A percentile compares a stretch with the other conserved stretches of the same genome.
These are phyloP conservation scores for Hyposoter didymator DNA, from an alignment of 2,888 invertebrate species.

Conservation along the genomic window DNA sequence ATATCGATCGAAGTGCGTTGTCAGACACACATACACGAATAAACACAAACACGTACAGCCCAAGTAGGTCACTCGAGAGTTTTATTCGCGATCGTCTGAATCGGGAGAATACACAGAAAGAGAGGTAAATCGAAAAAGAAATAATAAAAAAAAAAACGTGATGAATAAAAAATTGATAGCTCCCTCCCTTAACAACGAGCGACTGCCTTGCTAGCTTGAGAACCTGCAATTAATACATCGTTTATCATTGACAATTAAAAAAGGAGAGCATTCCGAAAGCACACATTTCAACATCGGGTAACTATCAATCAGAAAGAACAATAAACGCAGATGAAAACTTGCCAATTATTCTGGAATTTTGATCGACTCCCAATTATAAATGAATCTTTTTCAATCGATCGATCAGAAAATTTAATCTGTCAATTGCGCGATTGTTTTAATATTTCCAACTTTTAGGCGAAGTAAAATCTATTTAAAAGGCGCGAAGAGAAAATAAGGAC, in stretches of 20 bases:
- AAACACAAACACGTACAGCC: background rate
- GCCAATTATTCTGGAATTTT: background rate
- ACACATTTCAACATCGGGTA: background rate
- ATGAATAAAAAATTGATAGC: constrained; percentile 11
- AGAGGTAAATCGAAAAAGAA: background rate
- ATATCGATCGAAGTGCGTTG: constrained; percentile 57
- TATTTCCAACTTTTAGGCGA: background rate
- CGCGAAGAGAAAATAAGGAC: background rate
- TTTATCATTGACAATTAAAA: constrained; percentile 3
- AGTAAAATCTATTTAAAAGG: background rate
- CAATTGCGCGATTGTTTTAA: too few relatives aligned
- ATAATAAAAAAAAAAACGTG: constrained; percentile 8
- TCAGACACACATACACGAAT: background rate
- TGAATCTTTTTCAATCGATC: background rate
- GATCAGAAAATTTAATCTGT: too few relatives aligned
- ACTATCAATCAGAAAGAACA: background rate
- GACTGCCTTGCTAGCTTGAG: constrained; percentile 10
- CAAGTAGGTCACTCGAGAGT: constrained; percentile 41
- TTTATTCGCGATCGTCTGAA: constrained; percentile 49
- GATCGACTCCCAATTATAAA: background rate
- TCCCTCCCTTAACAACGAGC: background rate
- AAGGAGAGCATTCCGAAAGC: background rate
- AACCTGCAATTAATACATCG: constrained; percentile 17
- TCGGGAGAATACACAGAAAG: constrained; percentile 2
- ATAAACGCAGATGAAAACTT: background rate